Evolutionary conservation across 2,888 invertebrate genomes (phyloP).

Genomic region (Automeris io): DNA sequence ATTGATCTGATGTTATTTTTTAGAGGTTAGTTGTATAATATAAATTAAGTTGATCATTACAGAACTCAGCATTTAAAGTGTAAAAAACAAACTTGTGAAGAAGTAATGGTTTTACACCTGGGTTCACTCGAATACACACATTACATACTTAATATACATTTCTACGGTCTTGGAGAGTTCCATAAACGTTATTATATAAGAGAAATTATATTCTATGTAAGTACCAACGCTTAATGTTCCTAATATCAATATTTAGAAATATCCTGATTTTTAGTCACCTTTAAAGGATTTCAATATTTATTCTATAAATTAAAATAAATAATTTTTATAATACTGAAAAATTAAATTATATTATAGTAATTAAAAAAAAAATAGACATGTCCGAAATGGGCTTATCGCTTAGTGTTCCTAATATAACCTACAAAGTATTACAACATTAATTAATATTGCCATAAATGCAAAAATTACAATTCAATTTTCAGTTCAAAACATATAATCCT

Average conservation of each 20-base stretch:
- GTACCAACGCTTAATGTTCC: conserved; percentile 40
- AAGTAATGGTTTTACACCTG: conserved; percentile 91
- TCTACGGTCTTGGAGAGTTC: conserved; percentile 90
- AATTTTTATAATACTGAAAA: too few species aligned
- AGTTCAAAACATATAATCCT: conserved; percentile 98
- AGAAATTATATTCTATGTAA: conserved; percentile 90
- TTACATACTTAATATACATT: conserved; percentile 89
- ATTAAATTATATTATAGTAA: too few species aligned
- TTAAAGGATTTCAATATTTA: too few species aligned
- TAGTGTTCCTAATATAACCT: too few species aligned
- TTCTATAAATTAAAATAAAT: too few species aligned
- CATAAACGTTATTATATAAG: conserved; percentile 90
- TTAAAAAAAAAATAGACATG: too few species aligned
- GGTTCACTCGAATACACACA: conserved; percentile 92
- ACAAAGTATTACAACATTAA: too few species aligned
- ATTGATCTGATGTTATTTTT: too few species aligned
- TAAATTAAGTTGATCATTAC: too few species aligned
- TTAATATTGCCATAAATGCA: background rate
- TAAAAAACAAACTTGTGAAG: conserved; percentile 88
- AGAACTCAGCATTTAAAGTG: conserved; percentile 91
- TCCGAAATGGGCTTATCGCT: too few species aligned
- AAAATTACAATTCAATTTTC: conserved; percentile 40
- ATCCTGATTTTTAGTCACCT: too few species aligned
- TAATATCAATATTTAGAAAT: background rate
- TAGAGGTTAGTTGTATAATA: too few species aligned